phyloP scores from a whole-genome alignment of 2,113 vertebrate species.

The Siniperca chuatsi region DNA sequence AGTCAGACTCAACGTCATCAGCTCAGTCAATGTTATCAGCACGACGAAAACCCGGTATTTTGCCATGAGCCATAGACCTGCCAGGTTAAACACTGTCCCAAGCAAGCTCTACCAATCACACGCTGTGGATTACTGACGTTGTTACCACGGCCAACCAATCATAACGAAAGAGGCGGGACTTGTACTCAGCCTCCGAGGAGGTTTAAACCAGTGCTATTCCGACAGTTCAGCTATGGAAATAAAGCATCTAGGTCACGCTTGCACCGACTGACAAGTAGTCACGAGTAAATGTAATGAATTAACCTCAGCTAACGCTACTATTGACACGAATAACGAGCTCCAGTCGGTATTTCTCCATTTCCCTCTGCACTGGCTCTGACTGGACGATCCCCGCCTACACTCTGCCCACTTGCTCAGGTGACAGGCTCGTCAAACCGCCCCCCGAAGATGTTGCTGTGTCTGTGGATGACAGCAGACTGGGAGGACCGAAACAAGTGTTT shows the following conservation, averaged over 20 bases:
- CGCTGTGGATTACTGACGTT: not conserved
- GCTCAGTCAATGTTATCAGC: no score
- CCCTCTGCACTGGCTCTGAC: slow-evolving; percentile 10
- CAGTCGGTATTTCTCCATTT: not conserved
- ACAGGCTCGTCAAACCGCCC: slow-evolving; percentile 63
- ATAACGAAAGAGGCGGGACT: slow-evolving; percentile 39
- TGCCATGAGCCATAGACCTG: not conserved
- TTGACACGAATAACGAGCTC: not conserved
- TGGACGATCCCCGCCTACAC: slow-evolving; percentile 55
- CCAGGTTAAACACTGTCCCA: slow-evolving; percentile 23
- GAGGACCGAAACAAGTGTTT: slow-evolving; percentile 52
- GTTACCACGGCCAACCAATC: slow-evolving; percentile 42
- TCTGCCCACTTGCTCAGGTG: slow-evolving; percentile 77
- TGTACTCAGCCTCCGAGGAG: not conserved
- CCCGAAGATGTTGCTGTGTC: slow-evolving; percentile 73
- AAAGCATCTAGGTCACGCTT: not conserved
- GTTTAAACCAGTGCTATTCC: not conserved
- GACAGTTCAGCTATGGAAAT: not conserved
- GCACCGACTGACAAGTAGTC: not conserved
- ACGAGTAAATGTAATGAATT: not conserved
- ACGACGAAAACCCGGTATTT: not conserved
- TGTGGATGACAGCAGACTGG: slow-evolving; percentile 71
- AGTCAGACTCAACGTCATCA: no score
- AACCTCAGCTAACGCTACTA: no score
- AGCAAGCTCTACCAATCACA: slow-evolving; percentile 52